Conservation (phyloP, 2,888 invertebrate species). For the Pachliopta kotzebuea region DNA sequence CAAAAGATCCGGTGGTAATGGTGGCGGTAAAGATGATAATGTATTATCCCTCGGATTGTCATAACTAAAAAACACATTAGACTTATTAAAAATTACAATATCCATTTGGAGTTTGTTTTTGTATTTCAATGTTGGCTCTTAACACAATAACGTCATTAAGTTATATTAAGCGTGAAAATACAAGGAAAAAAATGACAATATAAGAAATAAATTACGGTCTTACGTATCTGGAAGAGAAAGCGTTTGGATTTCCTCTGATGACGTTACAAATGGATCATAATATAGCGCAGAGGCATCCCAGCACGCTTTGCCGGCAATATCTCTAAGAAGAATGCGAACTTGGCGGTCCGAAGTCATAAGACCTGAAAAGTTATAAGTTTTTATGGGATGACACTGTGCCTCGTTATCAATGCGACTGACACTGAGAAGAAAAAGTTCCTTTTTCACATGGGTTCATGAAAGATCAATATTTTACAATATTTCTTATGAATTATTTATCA, state of each 20-base stretch:
- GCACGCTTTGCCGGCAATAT: conserved; percentile 95
- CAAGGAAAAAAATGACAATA: background rate
- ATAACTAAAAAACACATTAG: conserved; percentile 41
- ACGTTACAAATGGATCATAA: conserved; percentile 82
- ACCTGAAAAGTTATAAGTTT: conserved; percentile 67
- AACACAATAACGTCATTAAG: background rate
- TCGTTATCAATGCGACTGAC: no score
- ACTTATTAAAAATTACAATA: background rate
- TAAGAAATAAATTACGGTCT: conserved; percentile 5
- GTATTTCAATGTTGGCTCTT: background rate
- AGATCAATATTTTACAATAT: no score
- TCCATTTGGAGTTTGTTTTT: background rate
- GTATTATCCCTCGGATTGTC: conserved; percentile 71
- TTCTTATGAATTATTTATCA: no score
- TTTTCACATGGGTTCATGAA: no score
- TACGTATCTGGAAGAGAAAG: conserved; percentile 56
- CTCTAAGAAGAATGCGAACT: conserved; percentile 92
- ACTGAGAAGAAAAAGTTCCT: no score
- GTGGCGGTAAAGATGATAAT: conserved; percentile 81
- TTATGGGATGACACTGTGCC: no score
- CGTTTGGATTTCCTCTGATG: conserved; percentile 52
- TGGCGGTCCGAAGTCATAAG: conserved; percentile 90
- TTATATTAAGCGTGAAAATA: background rate
- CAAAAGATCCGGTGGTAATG: conserved; percentile 84
- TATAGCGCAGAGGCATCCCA: conserved; percentile 97